Base-by-base conservation (phyloP, 1,140 invertebrate species). In the Leptonema lineaticorne region DNA sequence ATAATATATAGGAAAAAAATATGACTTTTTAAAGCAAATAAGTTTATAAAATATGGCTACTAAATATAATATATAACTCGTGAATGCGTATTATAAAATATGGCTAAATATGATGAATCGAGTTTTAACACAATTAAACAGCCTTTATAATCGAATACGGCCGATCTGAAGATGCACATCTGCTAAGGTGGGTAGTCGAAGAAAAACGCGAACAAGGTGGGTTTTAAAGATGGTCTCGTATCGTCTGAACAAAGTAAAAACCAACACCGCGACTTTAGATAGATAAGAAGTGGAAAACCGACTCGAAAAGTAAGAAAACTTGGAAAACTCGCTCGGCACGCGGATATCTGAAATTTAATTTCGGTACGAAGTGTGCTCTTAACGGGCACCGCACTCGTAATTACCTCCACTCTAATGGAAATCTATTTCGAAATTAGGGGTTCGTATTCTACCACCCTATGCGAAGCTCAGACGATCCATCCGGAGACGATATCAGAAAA, bases 291-390 rank as follows among this genome's bases (percentile, higher is more conserved):
- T 65, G 57, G 50, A 28, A n/a, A 33, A 30, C 29, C 58, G 16
- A 45, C 30, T 45, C 26, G 45, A 65, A 56, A n/a, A 65, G 63
- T 53, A 50, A n/a, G n/a, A n/a, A 53, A 50, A 53, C 63, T 65
- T 50, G 26, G 30, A 60, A 30, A 56, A 65, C 63, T 56, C 27
- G 58, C 37, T 22, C 24, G 18, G 59, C 30, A 48, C 59, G 41
- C 68, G 60, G 48, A 69, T 46, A 69, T 68, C 59, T 50, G 58
- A 60, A 68, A 63, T 68, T 68, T 68, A 68, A 68, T 69, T 69
- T 69, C 53, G 62, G 50, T 20, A 62, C 68, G 63, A 33, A 64
- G 63, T 64, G 48, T 64, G 63, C 63, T 64, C 41, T 64, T 64
- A 64, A 64, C 63, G 33, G 48, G 30, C 26, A 45, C 24, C 59